Base-by-base conservation (phyloP, 2,113 vertebrate species). In the Planiliza haematocheilus region DNA sequence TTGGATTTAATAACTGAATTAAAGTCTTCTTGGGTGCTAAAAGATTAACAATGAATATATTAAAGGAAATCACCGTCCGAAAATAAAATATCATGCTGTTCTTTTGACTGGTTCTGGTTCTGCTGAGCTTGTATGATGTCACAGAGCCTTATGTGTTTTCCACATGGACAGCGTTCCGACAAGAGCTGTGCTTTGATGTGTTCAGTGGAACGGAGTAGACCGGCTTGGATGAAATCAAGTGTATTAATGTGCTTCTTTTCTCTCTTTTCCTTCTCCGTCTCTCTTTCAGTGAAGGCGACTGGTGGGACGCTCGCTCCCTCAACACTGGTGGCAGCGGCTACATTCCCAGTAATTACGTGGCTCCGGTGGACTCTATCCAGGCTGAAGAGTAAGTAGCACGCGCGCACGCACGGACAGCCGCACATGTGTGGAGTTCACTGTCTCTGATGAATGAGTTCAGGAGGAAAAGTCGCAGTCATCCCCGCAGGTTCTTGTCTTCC, bases 261-360 rank as follows among this genome's bases (percentile, higher is more conserved):
- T 86, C 57, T 14, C 86, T 79, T 64, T 89, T 46, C 56, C 42
- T 20, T 37, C 53, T 38, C 56, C 76, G 87, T 71, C 90, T 34
- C 77, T 81, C 84, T 83, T 86, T 21, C 93, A 99, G 97, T 88
- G 97, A 99, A 94, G 97, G 97, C 71, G 97, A 99, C 74, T 99
- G 97, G 97, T 99, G 97, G 97, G 97, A 99, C 45, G 97, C 96
- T 16, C 96, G 96, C 42, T 98, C 97, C 42, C 87, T 99, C 91
- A 96, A 95, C 74, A 97, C 96, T 4, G 97, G 97, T 7, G 94
- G 95, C 90, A 97, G 95, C 1, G 97, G 97, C 82, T 99, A 97
- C 91, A 99, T 99, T 91, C 97, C 97, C 89, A 99, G 97, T 91
- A 99, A 99, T 88, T 99, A 99, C 45, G 96, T 99, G 91, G 97